Conservation (phyloP, 2,797 vertebrate genomes). For the Petrocephalus schoutedeni region DNA sequence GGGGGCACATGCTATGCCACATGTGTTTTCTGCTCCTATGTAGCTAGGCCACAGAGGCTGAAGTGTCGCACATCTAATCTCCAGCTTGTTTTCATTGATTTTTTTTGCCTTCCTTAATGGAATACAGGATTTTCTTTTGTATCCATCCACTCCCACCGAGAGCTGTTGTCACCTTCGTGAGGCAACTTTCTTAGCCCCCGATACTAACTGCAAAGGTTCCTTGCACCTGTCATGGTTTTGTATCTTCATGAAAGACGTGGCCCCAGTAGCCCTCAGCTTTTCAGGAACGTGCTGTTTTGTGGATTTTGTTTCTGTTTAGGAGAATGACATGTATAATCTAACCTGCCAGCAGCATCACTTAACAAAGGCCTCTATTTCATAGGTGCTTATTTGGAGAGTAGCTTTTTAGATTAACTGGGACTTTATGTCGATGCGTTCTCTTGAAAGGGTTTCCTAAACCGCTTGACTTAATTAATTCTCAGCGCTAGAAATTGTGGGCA, state of each 20-base stretch:
- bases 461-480: not conserved
- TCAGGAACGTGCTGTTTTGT: not conserved
- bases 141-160: not conserved
- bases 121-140: no score
- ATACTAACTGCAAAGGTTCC: not conserved
- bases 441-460: slow-evolving; percentile 14
- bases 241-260: not conserved
- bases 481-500: not conserved
- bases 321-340: not conserved
- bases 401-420: not conserved
- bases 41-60: not conserved
- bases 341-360: not conserved
- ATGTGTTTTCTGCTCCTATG: not conserved
- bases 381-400: not conserved
- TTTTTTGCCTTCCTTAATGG: not conserved
- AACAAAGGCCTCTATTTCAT: not conserved
- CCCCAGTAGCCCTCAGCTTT: not conserved
- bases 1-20: not conserved
- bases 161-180: not conserved
- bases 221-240: not conserved
- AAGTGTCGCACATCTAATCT: not conserved
- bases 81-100: not conserved
- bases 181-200: not conserved
- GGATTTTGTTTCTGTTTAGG: not conserved
- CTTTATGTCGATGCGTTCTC: not conserved